These are phyloP conservation scores for Sarotherodon lohbergeri DNA, from an alignment of 2,113 vertebrate species.

Conservation along the genomic window DNA sequence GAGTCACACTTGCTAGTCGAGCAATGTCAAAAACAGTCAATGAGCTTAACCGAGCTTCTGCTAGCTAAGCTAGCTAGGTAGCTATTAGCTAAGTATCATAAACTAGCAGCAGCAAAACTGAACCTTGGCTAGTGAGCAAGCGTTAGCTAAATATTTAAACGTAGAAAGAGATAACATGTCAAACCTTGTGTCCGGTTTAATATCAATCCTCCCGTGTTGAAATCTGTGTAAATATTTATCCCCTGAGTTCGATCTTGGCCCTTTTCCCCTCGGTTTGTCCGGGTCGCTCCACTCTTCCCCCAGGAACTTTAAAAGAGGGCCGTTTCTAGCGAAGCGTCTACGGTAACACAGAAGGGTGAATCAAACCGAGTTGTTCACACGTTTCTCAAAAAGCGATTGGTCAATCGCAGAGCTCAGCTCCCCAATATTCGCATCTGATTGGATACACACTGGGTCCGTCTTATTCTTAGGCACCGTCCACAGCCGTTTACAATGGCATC, in stretches of 20 bases:
- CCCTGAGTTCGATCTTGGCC: not conserved
- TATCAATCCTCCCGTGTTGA: not conserved
- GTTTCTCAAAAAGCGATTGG: constrained; percentile 46
- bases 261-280: constrained; percentile 10
- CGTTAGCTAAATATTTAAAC: not conserved
- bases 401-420: not conserved
- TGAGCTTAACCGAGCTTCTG: constrained; percentile 30
- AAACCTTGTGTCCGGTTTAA: constrained; percentile 2
- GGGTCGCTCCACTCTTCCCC: constrained; percentile 46
- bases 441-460: not conserved
- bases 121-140: not conserved
- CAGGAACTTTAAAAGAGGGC: constrained; percentile 69
- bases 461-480: not conserved
- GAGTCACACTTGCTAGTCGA: not conserved
- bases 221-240: not conserved
- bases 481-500: constrained; percentile 1
- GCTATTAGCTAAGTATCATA: constrained; percentile 22
- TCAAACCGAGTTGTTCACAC: not conserved
- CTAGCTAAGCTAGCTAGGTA: constrained; percentile 27
- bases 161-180: not conserved
- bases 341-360: constrained; percentile 33
- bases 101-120: not conserved
- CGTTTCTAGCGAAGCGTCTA: constrained; percentile 28
- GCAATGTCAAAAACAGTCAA: constrained; percentile 17
- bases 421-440: constrained; percentile 12